Percentiles rank a stretch among this genome's conserved stretches.
These are phyloP conservation scores for Catocala sponsa DNA, from an alignment of 2,888 invertebrate species.

Conservation along the genomic window DNA sequence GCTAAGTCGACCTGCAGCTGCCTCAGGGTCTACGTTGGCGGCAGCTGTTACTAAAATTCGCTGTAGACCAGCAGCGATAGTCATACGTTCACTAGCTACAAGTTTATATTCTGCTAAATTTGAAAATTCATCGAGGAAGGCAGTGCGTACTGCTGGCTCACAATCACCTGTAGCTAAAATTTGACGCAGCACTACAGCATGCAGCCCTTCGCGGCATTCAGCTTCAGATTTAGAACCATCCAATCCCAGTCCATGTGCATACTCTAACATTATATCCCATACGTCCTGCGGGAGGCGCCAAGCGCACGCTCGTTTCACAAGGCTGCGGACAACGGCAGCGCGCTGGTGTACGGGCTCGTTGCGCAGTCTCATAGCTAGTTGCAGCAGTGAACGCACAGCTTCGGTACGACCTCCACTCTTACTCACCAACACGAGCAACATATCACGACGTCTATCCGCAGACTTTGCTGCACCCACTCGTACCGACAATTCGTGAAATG, in stretches of 20 bases:
- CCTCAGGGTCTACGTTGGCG: slow-evolving; percentile 51
- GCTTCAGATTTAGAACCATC: slow-evolving; percentile 41
- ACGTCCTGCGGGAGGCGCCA: slow-evolving; percentile 37
- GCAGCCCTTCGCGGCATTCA: slow-evolving; percentile 68
- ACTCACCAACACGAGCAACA: too few species aligned
- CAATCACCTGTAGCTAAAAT: slow-evolving; percentile 50
- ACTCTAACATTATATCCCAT: slow-evolving; percentile 67
- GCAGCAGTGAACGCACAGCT: too few species aligned
- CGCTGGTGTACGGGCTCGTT: too few species aligned
- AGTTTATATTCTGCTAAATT: too few species aligned
- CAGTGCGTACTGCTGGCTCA: slow-evolving; percentile 21
- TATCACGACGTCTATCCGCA: too few species aligned
- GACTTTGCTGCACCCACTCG: too few species aligned
- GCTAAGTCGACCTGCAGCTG: slow-evolving; percentile 56
- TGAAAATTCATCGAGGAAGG: too few species aligned
- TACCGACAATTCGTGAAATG: too few species aligned
- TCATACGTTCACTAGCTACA: slow-evolving; percentile 14
- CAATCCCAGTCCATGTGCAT: too few species aligned
- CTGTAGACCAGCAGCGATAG: slow-evolving; percentile 41
- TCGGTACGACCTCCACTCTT: too few species aligned
- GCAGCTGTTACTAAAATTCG: slow-evolving; percentile 34
- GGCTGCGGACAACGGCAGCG: slow-evolving; percentile 63
- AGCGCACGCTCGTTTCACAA: too few species aligned
- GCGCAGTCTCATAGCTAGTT: too few species aligned
- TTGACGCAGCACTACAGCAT: slow-evolving; percentile 47